These are phyloP conservation scores for Galeruca laticollis DNA, from an alignment of 2,888 invertebrate genomes.

Conservation along the genomic window DNA sequence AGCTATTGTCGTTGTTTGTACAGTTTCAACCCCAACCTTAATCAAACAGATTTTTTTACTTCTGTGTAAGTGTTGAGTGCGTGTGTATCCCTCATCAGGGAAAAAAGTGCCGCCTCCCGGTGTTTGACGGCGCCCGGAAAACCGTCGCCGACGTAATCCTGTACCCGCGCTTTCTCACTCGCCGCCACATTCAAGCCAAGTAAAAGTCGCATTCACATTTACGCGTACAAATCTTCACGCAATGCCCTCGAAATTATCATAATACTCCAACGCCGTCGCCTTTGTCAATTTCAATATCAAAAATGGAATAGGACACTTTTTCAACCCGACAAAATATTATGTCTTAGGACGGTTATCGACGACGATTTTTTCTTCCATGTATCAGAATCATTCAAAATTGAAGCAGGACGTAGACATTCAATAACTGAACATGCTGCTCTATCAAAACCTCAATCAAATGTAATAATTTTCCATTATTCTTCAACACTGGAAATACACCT, in stretches of 20 bases:
- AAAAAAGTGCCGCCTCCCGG: constrained; percentile 37
- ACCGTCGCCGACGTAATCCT: constrained; percentile 67
- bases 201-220: constrained; percentile 65
- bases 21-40: constrained; percentile 12
- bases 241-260: constrained; percentile 65
- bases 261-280: constrained; percentile 54
- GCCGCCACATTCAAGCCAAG: constrained; percentile 51
- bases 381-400: too few relatives aligned
- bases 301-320: constrained; percentile 57
- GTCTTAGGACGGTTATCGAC: constrained; percentile 11
- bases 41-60: constrained; percentile 26
- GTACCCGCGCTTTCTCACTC: constrained; percentile 52
- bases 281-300: constrained; percentile 55
- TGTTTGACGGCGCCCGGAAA: constrained; percentile 63
- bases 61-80: constrained; percentile 19
- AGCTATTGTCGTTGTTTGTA: constrained; percentile 10
- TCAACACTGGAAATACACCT: too few relatives aligned
- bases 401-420: too few relatives aligned
- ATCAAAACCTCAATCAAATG: too few relatives aligned
- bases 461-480: too few relatives aligned
- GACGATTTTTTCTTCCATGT: neutral
- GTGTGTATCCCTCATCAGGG: constrained; percentile 15
- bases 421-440: too few relatives aligned
- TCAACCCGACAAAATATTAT: constrained; percentile 40
- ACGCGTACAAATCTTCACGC: constrained; percentile 64